Conservation (phyloP, 2,888 invertebrate genomes). For the Plagodis pulveraria region DNA sequence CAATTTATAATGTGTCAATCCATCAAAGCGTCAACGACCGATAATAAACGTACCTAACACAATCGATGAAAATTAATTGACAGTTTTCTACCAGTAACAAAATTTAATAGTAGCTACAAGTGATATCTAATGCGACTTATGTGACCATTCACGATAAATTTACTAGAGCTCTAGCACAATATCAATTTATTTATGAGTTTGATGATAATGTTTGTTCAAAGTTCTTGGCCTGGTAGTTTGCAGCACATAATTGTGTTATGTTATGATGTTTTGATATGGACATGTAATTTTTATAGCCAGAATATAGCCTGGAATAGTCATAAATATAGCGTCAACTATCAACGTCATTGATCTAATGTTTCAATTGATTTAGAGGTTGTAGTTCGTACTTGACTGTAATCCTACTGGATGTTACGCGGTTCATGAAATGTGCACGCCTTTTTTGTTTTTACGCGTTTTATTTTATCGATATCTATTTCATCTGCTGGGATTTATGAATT, state of each 20-base stretch:
- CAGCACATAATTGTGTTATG: slow-evolving; percentile 10
- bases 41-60: slow-evolving; percentile 6
- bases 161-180: slow-evolving; percentile 17
- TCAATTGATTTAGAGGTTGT: slow-evolving; percentile 37
- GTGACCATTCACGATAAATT: slow-evolving; percentile 19
- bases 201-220: background rate
- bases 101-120: slow-evolving; percentile 22
- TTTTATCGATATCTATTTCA: too few relatives aligned
- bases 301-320: slow-evolving; percentile 11
- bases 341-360: slow-evolving; percentile 29
- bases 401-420: slow-evolving; percentile 19
- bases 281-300: slow-evolving; percentile 22
- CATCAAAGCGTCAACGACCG: slow-evolving; percentile 3
- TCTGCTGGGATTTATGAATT: background rate
- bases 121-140: slow-evolving; percentile 16
- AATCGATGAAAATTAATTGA: slow-evolving; percentile 22
- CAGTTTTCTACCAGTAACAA: slow-evolving; percentile 16
- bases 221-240: slow-evolving; percentile 1
- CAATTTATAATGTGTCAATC: slow-evolving; percentile 4
- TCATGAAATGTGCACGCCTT: slow-evolving; percentile 7
- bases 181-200: slow-evolving; percentile 22
- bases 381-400: slow-evolving; percentile 25
- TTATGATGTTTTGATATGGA: background rate
- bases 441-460: background rate
- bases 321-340: slow-evolving; percentile 21